Percentiles rank a stretch among this genome's conserved stretches.
Evolutionary conservation across 2,888 invertebrate genomes (phyloP).

Genomic region (Tinea pellionella): DNA sequence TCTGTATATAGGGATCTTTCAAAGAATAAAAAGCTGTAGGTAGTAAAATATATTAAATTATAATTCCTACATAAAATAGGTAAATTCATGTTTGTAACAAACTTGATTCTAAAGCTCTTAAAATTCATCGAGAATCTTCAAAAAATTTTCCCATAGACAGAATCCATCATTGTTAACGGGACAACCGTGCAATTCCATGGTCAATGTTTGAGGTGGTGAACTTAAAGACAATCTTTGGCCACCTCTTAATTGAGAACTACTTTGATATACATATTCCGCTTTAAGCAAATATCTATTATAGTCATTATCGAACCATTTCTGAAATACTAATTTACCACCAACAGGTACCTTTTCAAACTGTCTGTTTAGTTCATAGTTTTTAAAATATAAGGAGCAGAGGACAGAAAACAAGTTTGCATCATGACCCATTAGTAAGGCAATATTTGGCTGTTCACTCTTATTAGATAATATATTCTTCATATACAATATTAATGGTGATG

Average conservation of each 20-base stretch:
- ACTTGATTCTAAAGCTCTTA: too few species aligned
- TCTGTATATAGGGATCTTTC: too few species aligned
- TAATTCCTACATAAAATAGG: too few species aligned
- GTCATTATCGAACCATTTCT: constrained; percentile 38
- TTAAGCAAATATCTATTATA: constrained; percentile 32
- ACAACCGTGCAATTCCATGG: constrained; percentile 32
- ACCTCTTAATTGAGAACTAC: constrained; percentile 32
- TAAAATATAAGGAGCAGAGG: constrained; percentile 31
- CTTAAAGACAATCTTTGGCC: constrained; percentile 24
- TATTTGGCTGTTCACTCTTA: constrained; percentile 25
- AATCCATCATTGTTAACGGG: constrained; percentile 27
- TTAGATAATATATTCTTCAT: constrained; percentile 31
- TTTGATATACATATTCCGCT: constrained; percentile 41
- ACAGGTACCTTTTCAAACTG: constrained; percentile 44
- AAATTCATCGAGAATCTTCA: constrained; percentile 21
- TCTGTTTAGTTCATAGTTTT: constrained; percentile 29
- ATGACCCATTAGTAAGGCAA: constrained; percentile 42
- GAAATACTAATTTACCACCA: constrained; percentile 48
- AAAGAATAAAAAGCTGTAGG: too few species aligned
- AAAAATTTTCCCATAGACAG: constrained; percentile 42
- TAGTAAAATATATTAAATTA: too few species aligned
- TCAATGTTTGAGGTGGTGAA: constrained; percentile 31
- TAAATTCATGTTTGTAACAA: too few species aligned
- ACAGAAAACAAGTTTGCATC: constrained; percentile 43
- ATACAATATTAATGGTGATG: constrained; percentile 31